These are phyloP conservation scores for Synanthedon vespiformis DNA, from an alignment of 2,888 invertebrate species.

Conservation along the genomic window DNA sequence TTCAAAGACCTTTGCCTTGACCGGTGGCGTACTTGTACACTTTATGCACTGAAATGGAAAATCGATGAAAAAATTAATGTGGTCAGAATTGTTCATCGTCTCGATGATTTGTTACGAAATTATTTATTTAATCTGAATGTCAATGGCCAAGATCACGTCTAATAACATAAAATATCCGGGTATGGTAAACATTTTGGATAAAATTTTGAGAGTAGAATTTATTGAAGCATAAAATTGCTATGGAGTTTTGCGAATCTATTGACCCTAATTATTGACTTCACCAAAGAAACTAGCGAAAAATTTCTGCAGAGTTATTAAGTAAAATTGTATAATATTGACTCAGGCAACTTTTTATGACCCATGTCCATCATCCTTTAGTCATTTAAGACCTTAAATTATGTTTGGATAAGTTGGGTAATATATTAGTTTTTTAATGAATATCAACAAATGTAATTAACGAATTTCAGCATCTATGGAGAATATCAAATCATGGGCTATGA, in stretches of 20 bases:
- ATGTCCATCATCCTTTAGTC: too few species aligned
- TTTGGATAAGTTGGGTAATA: too few species aligned
- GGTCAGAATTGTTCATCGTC: constrained; percentile 32
- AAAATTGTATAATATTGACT: too few species aligned
- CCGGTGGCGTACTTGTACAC: constrained; percentile 49
- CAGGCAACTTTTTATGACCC: too few species aligned
- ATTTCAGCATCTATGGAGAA: too few species aligned
- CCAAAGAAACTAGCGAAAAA: too few species aligned
- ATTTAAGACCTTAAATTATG: too few species aligned
- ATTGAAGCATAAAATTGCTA: constrained; percentile 19
- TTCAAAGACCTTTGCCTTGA: constrained; percentile 10
- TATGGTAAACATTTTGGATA: constrained; percentile 2
- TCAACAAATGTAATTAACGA: too few species aligned
- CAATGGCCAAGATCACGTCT: constrained; percentile 23
- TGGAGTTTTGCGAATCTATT: neutral
- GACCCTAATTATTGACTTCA: too few species aligned
- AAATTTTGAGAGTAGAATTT: constrained; percentile 1
- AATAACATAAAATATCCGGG: neutral
- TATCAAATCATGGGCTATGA: too few species aligned
- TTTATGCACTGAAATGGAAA: constrained; percentile 54
- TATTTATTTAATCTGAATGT: constrained; percentile 32
- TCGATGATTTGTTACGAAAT: constrained; percentile 32
- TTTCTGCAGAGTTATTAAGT: too few species aligned
- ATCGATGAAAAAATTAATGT: constrained; percentile 42
- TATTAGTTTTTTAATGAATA: too few species aligned